Evolutionary conservation across 92 coral and sea anemone species (phyloP), one percentile per base, ranked within the genome.

Genomic region (Pocillopora meandrina): DNA sequence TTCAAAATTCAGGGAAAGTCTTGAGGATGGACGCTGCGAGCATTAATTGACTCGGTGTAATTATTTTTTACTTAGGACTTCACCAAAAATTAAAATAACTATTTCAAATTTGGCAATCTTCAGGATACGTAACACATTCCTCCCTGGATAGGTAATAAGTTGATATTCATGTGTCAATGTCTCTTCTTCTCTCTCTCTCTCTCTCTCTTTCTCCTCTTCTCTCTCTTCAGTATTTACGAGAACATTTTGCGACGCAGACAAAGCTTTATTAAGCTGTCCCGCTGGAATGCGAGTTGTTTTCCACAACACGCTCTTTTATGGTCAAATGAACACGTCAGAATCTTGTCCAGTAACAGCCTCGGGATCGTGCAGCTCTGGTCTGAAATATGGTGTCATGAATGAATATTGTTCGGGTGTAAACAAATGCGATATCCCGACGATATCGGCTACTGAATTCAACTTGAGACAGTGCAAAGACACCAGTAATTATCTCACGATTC

Each of bases 231-330:
- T 90, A 59, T 89, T 90, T 6, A 71, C 31, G 65, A 83, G 91
- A 49, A 75, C 66, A 9, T 90, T 90, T 56, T 73, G 87, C 52
- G 89, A 83, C 70, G 19, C 66, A 2, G 93, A 90, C 78, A 64
- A 31, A 8, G 93, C 89, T 17, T 72, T 83, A 56, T 68, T 90
- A 66, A 83, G 75, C 21, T 90, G 93, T 56, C 85, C 88, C 14
- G 60, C n/a, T 18, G 88, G 69, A 11, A 66, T 57, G 31, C 80
- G 42, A 0, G 78, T 90, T 31, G 88, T 90, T 10, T 64, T 87
- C 16, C 93, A 90, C 61, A 42, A 67, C 1, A 1, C 7, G 20
- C 20, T 86, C 21, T 71, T 61, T 26, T 90, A 90, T 67, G 93
- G 93, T 23, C 75, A 55, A 57, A 55, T 49, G 74, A 67, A 79